Evolutionary conservation across 1,140 invertebrate species (phyloP).

Genomic region (Hydropsyche tenuis): DNA sequence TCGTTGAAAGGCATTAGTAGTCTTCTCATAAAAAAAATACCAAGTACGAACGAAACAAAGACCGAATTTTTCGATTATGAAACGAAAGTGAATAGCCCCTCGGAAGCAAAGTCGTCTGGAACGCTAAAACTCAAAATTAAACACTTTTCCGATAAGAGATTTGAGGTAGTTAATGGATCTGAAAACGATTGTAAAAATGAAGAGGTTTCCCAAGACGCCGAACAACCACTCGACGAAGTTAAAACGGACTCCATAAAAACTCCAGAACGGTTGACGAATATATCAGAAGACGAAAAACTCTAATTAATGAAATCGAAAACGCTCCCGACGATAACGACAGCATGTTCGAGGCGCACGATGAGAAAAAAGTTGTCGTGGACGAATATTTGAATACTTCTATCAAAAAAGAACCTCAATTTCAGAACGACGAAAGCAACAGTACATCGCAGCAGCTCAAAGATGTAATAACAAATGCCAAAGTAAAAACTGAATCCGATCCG

Average conservation of each 20-base stretch:
- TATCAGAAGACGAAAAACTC: background rate
- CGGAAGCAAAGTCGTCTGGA: slow-evolving; percentile 14
- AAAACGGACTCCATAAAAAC: slow-evolving; percentile 15
- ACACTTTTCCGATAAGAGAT: slow-evolving; percentile 37
- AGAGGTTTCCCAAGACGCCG: background rate
- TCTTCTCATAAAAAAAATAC: slow-evolving; percentile 20
- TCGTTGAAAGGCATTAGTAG: slow-evolving; percentile 18
- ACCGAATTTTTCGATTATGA: slow-evolving; percentile 22
- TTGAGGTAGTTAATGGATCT: slow-evolving; percentile 35
- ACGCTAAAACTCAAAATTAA: slow-evolving; percentile 45
- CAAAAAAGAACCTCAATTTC: slow-evolving; percentile 38
- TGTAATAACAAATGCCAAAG: background rate
- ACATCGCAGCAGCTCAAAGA: background rate
- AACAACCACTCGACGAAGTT: slow-evolving; percentile 2
- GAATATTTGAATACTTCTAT: slow-evolving; percentile 17
- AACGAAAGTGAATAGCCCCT: background rate
- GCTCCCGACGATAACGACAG: too few relatives aligned
- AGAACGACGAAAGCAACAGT: background rate
- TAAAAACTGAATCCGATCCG: slow-evolving; percentile 37
- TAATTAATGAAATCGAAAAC: slow-evolving; percentile 34
- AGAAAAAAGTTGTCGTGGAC: slow-evolving; percentile 15
- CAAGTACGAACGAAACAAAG: slow-evolving; percentile 11
- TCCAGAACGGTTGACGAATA: background rate
- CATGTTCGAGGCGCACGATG: too few relatives aligned
- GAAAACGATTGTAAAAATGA: slow-evolving; percentile 12